Base-by-base conservation (phyloP, 2,113 vertebrate genomes). In the Daphoenositta chrysoptera region DNA sequence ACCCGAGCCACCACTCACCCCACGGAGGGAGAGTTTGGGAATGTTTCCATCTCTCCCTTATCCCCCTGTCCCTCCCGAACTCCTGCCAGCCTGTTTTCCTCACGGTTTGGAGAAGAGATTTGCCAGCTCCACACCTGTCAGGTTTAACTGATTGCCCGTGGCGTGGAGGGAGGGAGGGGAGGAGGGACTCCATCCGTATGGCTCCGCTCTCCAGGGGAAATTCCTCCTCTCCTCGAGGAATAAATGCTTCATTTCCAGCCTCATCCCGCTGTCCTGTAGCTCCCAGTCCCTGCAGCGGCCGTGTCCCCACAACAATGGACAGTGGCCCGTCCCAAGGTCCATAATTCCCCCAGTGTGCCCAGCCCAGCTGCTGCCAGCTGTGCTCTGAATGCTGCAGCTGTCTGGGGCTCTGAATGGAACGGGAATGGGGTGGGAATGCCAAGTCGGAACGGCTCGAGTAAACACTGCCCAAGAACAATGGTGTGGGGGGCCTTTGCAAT, bases 301-400 rank as follows among this genome's bases (percentile, higher is more conserved):
- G 0, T 9, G 51, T 3, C 53, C 7, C 48, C 54, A 4, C 5
- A 61, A 16, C 47, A 65, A 90, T 24, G 64, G 81, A 19, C 54
- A 54, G 60, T 4, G 54, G 50, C n/a, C 75, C 37, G 3, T 40
- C 54, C 92, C 51, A 0, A 78, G 51, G 27, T 35, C 68, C 54
- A 15, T 18, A 4, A 65, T 54, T 13, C 27, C 76, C 60, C 50
- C 9, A 7, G 45, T 14, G 77, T 47, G 58, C 31, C 37, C 71
- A 1, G 30, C 11, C 90, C 93, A 97, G 96, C 94, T 96, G 96
- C 89, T 95, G 78, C 58, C 96, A 96, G 95, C 94, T 97, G 93
- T 95, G 70, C 45, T 13, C 13, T 51, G 84, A 72, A 44, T 27
- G 78, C 69, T 68, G 71, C 97, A 97, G 96, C 97, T 98, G 95